A percentile compares a stretch with the other conserved stretches of the same genome.
Evolutionary conservation across 2,888 invertebrate genomes (phyloP).

Genomic region (Aleiodes testaceus): DNA sequence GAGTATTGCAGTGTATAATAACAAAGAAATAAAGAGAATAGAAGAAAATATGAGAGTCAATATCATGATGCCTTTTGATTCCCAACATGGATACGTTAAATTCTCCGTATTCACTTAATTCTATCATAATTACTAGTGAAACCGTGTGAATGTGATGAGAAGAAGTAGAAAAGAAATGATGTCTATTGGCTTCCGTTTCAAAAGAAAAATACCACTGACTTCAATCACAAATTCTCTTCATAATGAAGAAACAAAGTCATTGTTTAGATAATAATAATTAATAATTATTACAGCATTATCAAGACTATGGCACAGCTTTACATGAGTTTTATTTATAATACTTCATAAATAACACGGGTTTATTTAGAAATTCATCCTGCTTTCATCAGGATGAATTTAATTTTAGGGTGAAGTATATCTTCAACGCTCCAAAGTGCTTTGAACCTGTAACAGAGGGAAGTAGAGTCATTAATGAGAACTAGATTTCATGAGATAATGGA

Average conservation of each 20-base stretch:
- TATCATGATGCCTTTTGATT: no score
- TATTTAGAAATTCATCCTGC: background rate
- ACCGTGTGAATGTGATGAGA: slow-evolving; percentile 54
- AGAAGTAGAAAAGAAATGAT: slow-evolving; percentile 36
- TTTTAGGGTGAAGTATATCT: background rate
- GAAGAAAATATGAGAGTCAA: no score
- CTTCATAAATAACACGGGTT: background rate
- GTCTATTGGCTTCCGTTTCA: slow-evolving; percentile 48
- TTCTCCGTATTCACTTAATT: no score
- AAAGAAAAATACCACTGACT: slow-evolving; percentile 44
- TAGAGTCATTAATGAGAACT: background rate
- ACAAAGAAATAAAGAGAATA: no score
- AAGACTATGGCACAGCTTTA: slow-evolving; percentile 14
- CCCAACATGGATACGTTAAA: no score
- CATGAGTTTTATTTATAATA: background rate
- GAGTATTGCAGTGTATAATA: no score
- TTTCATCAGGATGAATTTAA: background rate
- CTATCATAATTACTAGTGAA: slow-evolving; percentile 50
- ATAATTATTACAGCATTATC: background rate
- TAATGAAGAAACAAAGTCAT: background rate
- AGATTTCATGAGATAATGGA: background rate
- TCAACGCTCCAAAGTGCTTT: background rate
- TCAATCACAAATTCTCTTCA: background rate
- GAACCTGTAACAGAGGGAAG: background rate
- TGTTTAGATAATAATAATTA: background rate